phyloP scores from a whole-genome alignment of 1,140 invertebrate species.

The Phenacoccus solenopsis region DNA sequence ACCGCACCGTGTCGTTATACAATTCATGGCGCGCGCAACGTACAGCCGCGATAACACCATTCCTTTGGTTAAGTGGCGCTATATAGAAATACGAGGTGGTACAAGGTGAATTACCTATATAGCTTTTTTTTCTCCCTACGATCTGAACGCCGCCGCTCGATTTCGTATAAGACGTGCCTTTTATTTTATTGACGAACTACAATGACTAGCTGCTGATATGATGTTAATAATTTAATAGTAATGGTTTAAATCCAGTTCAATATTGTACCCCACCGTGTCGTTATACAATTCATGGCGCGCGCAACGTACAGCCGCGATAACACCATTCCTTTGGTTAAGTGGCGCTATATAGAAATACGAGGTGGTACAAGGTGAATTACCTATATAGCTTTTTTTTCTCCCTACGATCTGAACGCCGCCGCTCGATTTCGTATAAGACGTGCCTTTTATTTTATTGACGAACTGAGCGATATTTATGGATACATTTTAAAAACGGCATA shows the following conservation, averaged over 20 bases:
- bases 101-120: too few relatives aligned
- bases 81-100: not conserved
- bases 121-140: too few relatives aligned
- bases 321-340: not conserved
- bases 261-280: not conserved
- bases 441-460: too few relatives aligned
- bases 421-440: too few relatives aligned
- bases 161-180: too few relatives aligned
- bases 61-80: not conserved
- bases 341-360: not conserved
- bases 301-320: not conserved
- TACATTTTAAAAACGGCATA: too few relatives aligned
- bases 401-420: too few relatives aligned
- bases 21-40: not conserved
- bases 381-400: too few relatives aligned
- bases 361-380: too few relatives aligned
- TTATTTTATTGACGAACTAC: too few relatives aligned
- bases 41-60: not conserved
- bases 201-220: constrained; percentile 1
- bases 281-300: not conserved
- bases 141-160: too few relatives aligned
- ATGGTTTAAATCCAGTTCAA: not conserved
- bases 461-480: too few relatives aligned
- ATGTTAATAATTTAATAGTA: not conserved
- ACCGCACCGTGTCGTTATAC: not conserved